Base-by-base conservation (phyloP, 2,113 vertebrate species). In the Anthoscopus minutus region DNA sequence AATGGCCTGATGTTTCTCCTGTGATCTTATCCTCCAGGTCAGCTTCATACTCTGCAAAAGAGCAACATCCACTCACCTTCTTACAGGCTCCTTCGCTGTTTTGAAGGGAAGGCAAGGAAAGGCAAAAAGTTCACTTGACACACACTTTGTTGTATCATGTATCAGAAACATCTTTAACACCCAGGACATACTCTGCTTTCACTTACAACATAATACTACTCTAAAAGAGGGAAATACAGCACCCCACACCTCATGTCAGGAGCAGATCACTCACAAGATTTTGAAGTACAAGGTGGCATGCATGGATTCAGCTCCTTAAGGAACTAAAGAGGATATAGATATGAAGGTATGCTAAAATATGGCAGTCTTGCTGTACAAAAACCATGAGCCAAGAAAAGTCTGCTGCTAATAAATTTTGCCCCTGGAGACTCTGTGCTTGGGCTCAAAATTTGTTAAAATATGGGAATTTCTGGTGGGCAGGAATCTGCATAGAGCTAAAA, bases 1-100 rank as follows among this genome's bases (percentile, higher is more conserved):
- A 99, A 94, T 97, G 93, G n/a, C 99, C 99, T 7, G 99, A 98
- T 4, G 99, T 99, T 71, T 99, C 99, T 56, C 98, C 97, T 35
- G 97, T 98, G 93, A 99, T 97, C 58, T 98, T 98, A 37, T 99
- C 99, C 96, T 99, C 99, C 97, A 99, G 97, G 86, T 97, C 98
- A 14, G 97, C 95, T 69, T 98, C 98, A 31, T 99, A 98, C 78
- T 99, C 99, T 99, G 97, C 69, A 98, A 97, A 44, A 97, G 16
- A 97, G 19, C 9, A 82, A 95, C 6, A 82, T 3, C 22, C 10
- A 24, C 27, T 88, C 61, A 92, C 8, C 37, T 85, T 48, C 40
- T 51, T 30, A 47, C 54, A 81, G 23, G 40, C 13, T 48, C 45
- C 45, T 86, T 76, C 3, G 5, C 10, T 60, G 12, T 31, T 91